Conservation (phyloP, 35 echinoderm and acorn worm species). For the Heliocidaris erythrogramma region DNA sequence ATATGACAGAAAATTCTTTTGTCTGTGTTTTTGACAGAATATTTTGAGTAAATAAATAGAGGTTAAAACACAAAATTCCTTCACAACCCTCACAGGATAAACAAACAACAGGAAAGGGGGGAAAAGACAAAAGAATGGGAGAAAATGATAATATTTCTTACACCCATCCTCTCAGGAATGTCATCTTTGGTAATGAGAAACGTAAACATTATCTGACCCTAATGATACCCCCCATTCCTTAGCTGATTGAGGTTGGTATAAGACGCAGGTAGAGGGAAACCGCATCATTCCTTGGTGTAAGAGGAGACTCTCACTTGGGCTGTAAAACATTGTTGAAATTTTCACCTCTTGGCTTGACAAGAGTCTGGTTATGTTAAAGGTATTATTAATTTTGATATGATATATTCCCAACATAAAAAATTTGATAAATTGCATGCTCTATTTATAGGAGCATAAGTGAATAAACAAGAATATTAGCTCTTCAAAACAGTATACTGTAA, state of each 20-base stretch:
- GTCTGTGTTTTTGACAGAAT: not conserved
- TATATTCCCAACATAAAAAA: no score
- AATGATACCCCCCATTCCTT: not conserved
- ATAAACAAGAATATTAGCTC: no score
- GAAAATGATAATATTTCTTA: not conserved
- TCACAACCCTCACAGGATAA: no score
- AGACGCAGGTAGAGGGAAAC: not conserved
- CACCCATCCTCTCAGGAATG: not conserved
- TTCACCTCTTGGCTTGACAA: not conserved
- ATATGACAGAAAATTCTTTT: not conserved
- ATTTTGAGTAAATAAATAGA: no score
- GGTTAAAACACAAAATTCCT: no score
- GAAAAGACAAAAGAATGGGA: not conserved
- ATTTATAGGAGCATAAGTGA: no score
- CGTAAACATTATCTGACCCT: not conserved
- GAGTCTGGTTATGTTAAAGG: no score
- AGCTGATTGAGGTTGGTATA: not conserved
- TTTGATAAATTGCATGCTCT: no score
- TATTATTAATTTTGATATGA: no score
- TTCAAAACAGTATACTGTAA: no score
- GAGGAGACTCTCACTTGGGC: conserved; percentile 6
- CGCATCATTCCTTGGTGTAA: not conserved
- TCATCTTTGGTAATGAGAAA: not conserved
- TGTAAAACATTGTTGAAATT: not conserved
- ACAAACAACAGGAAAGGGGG: not conserved